Base-by-base conservation (phyloP, 1,140 invertebrate genomes). In the Drosophila ananassae region DNA sequence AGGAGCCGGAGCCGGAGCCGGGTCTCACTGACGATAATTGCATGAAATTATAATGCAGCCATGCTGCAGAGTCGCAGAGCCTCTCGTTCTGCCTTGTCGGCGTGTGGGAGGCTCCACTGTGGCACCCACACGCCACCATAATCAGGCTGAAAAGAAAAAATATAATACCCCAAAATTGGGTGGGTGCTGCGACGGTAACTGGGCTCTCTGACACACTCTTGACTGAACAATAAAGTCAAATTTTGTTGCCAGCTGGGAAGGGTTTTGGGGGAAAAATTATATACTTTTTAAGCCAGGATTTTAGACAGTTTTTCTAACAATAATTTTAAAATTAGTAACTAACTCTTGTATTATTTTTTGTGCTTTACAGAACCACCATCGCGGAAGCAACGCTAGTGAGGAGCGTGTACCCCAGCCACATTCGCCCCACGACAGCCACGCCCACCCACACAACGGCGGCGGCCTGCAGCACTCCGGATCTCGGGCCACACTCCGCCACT, bases 401-500 rank as follows among this genome's bases (percentile, higher is more conserved):
- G 91, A 92, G 73, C 91, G 91, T 47, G 84, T 92, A 48, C 91
- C 91, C 28, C 83, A 90, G 59, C 89, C 83, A 21, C 90, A 91
- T 56, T 87, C 90, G 32, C 81, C 91, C 41, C 89, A 91, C 32
- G 82, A 68, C 41, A 68, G 47, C n/a, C 76, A 79, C 62, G 66
- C 79, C 57, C 78, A 80, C 17, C 63, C 61, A 12, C 67, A 69
- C 46, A 69, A 73, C 76, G 68, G 57, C 28, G 56, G 73, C 34
- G 50, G 59, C 34, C 48, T 91, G 37, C 90, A 91, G 57, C 90
- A 91, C 39, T 89, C 89, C 9, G 79, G 77, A 17, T 91, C 90
- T 6, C 79, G 90, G 25, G 77, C 85, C 3, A 90, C 84, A 17
- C 57, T 92, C 48, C 79, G 91, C 24, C 91, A 92, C 60, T 91